Evolutionary conservation across 2,888 invertebrate genomes (phyloP), one percentile per base, ranked within the genome.

Genomic region (Zygogramma bicolorata): DNA sequence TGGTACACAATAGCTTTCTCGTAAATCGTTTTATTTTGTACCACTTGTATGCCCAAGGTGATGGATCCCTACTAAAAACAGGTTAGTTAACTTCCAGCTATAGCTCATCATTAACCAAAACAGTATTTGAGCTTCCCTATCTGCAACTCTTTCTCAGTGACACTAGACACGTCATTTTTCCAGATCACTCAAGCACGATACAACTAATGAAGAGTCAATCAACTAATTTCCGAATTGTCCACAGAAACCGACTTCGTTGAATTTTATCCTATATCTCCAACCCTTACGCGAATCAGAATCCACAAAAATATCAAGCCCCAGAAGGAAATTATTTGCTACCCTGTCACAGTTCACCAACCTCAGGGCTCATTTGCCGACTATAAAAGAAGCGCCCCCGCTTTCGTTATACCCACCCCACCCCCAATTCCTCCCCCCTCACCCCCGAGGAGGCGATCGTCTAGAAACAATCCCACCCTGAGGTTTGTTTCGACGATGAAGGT

Each of bases 261-360:
- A 89, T 95, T 94, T 87, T 93, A 93, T 87, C 94, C 94, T 84
- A 93, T 94, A 83, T 93, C 94, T 77, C 92, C 94, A 61, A 94
- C 93, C 78, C 88, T 94, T 84, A 95, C 94, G 80, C 93, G 93
- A 89, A 94, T 95, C 84, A 90, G 93, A 85, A 91, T 94, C 63
- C 93, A 93, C 86, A 93, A 92, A 88, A 80, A 77, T 71, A 73
- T 79, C 46, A 88, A 89, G 72, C 85, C 86, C 15, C 85, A 87
- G 72, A 87, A 85, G 75, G 91, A 92, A 87, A 90, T 92, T 42
- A 87, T 91, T 75, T 92, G 91, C 84, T 92, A 92, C 83, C 92
- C 92, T 62, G 86, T 88, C 25, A 89, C 89, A 5, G 80, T 81
- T 61, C 86, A 81, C 79, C 84, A 86, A 42, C 84, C 86, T 59